Base-by-base conservation (phyloP, 1,140 invertebrate species). In the Planococcus citri region DNA sequence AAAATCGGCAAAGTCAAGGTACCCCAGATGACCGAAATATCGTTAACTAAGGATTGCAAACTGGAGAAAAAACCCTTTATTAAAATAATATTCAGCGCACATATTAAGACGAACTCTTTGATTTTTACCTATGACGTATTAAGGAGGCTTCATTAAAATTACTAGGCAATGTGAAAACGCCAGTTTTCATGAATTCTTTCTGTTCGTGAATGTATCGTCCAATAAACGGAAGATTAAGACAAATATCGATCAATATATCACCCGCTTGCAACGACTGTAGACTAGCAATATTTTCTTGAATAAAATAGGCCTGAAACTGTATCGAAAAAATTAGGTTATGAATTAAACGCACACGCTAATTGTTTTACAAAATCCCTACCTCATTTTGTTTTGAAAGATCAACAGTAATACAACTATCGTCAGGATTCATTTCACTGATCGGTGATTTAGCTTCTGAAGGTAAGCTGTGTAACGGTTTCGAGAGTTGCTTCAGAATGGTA, bases 1-100 rank as follows among this genome's bases (percentile, higher is more conserved):
- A 95, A 77, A 69, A 94, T 85, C 1, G 92, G 93, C 69, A 96
- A 78, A 17, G 88, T 89, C 70, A 95, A 82, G 0, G 91, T 90
- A 73, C 87, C 86, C 75, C 87, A 88, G 38, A 92, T 86, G 61
- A 94, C 86, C 60, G 86, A 87, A 57, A 95, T 86, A 76, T 96
- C 94, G 72, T 88, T 87, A 24, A 92, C 83, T 29, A 93, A 80
- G 70, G 85, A 83, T 74, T 89, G 87, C 67, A 90, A 82, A 73
- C 89, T 94, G 68, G 41, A 74, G 74, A 71, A 58, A 71, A 20
- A 61, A 60, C 57, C 4, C 6, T 27, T 21, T 57, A 72, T 71
- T 69, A 70, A 72, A 27, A 71, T 24, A 69, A 64, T 22, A 70
- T 24, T n/a, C 33, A 51, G 8, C 27, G 6, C 27, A 20, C 20